Evolutionary conservation across 2,888 invertebrate genomes (phyloP), one percentile per base, ranked within the genome.

Genomic region (Macrosiphum euphorbiae): DNA sequence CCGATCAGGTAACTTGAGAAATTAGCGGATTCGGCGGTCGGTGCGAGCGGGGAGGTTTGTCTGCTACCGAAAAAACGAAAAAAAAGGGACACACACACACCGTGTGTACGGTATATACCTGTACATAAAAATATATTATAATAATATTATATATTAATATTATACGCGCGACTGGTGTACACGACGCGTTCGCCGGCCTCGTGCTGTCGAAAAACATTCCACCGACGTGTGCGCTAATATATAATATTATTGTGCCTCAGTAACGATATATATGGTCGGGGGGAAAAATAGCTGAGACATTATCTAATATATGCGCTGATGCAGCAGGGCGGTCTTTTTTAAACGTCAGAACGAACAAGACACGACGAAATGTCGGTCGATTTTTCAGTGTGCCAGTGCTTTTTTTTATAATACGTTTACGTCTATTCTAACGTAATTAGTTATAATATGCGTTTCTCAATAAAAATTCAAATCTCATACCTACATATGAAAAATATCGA

Each of bases 61-160:
- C 67, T 52, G 92, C 92, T 92, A 92, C 92, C 92, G 92, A 88
- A 92, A 88, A 78, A 78, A 44, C 47, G 35, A 78, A 52, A 84
- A 55, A 52, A 28, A 8, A 20, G 4, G 10, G 28, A 1, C 4
- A 91, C 90, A 78, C 50, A 52, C 91, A 5, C 85, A 44, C 55
- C 88, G 88, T 41, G 13, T 88, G 7, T 44, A 11, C 55, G 55
- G 35, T 67, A 35, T 78, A 78, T 41, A 20, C 10, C 1, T 11
- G 26, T 61, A 61, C 8, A 28, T 61, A 61, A 28, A 58, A 24
- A 58, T 58, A 50, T 52, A 26, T 24, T 61, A 50, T 55, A 26
- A 26, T 24, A 28, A 50, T 55, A 26, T 88, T 28, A 8, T 87
- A 87, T 52, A 88, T n/a, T 88, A 88, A 55, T 88, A 88, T 55